Conservation (phyloP, 2,888 invertebrate species). For the Eristalis intricaria region DNA sequence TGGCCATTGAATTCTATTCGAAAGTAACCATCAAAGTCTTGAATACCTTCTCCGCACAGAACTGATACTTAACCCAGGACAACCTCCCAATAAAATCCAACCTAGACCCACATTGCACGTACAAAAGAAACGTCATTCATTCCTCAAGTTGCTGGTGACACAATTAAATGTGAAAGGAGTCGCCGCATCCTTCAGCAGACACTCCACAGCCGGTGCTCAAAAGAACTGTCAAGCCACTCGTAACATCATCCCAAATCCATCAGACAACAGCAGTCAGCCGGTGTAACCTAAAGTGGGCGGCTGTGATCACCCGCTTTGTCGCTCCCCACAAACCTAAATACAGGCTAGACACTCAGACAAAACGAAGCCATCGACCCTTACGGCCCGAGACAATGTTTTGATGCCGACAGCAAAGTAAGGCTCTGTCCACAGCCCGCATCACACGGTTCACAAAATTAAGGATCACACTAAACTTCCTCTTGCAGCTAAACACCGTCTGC, state of each 20-base stretch:
- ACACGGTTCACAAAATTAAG: conserved; percentile 34
- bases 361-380: conserved; percentile 68
- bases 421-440: conserved; percentile 50
- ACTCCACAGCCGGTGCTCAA: background rate
- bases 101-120: background rate
- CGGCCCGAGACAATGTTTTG: conserved; percentile 60
- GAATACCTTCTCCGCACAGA: too few species aligned
- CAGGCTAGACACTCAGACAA: conserved; percentile 61
- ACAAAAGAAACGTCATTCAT: background rate
- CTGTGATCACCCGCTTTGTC: conserved; percentile 45
- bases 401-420: conserved; percentile 61
- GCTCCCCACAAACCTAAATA: conserved; percentile 65
- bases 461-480: conserved; percentile 51
- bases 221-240: background rate
- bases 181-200: background rate
- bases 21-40: too few species aligned
- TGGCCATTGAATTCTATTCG: too few species aligned
- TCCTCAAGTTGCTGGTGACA: background rate
- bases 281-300: conserved; percentile 41
- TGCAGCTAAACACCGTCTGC: conserved; percentile 15
- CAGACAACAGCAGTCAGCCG: background rate
- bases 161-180: background rate
- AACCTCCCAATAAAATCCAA: background rate
- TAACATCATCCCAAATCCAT: background rate
- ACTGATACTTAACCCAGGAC: too few species aligned